These are phyloP conservation scores for Coracias cyanogaster DNA, from an alignment of 2,797 vertebrate species.

Conservation along the genomic window DNA sequence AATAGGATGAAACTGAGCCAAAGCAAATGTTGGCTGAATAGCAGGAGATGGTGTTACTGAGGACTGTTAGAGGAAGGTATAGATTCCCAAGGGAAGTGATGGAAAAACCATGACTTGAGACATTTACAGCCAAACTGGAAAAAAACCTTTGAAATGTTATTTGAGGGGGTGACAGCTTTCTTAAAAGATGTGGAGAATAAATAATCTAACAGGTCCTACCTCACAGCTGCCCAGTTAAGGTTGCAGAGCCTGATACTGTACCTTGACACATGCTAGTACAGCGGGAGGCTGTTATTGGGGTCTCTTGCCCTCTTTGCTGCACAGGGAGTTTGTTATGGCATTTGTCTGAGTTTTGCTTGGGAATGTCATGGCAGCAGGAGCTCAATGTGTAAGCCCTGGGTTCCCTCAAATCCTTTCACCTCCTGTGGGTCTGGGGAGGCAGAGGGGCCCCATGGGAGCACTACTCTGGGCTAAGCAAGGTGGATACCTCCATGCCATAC, in stretches of 20 bases:
- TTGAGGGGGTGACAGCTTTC: background rate
- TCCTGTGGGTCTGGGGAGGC: background rate
- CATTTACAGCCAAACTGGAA: background rate
- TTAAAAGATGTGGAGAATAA: background rate
- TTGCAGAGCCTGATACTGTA: accelerated
- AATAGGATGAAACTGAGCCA: background rate
- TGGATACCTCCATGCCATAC: accelerated
- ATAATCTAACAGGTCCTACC: background rate
- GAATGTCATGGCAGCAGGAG: background rate
- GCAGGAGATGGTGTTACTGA: background rate
- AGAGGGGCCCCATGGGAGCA: accelerated
- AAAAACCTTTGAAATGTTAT: background rate
- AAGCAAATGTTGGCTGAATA: conserved; percentile 11
- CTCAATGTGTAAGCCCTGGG: accelerated
- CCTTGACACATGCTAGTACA: accelerated
- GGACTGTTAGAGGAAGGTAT: background rate
- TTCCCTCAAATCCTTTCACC: accelerated
- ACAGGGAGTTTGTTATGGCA: accelerated
- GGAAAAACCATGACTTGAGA: background rate
- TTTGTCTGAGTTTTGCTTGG: background rate
- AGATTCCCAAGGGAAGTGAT: background rate
- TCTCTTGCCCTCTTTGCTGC: accelerated
- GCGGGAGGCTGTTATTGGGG: background rate
- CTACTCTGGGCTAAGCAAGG: background rate
- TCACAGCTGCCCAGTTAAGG: background rate